These are phyloP conservation scores for Autographa pulchrina DNA, from an alignment of 2,888 invertebrate genomes.

Conservation along the genomic window DNA sequence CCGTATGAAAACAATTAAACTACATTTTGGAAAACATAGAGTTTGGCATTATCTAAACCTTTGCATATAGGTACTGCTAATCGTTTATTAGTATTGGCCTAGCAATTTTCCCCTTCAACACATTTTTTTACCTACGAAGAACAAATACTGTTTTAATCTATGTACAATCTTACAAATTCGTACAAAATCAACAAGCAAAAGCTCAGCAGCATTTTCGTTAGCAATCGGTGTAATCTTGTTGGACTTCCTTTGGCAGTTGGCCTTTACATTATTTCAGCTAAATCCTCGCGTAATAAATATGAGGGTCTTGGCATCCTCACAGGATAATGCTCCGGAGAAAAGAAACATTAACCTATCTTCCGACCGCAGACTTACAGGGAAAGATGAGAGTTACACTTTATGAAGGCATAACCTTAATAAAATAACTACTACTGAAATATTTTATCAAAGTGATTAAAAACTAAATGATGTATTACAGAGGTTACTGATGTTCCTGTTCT, in stretches of 20 bases:
- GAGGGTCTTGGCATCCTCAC: constrained; percentile 44
- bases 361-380: neutral
- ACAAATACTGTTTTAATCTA: neutral
- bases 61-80: neutral
- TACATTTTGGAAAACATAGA: no score
- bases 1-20: no score
- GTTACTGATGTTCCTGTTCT: no score
- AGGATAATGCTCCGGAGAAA: constrained; percentile 31
- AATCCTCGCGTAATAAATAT: constrained; percentile 42
- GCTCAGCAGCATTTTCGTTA: constrained; percentile 21
- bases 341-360: constrained; percentile 22
- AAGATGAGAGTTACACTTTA: neutral
- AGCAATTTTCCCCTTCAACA: no score
- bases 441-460: neutral
- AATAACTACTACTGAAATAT: neutral
- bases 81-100: no score
- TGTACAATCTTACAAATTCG: neutral
- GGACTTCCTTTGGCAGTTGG: constrained; percentile 34
- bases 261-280: constrained; percentile 41
- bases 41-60: neutral
- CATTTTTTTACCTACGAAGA: neutral
- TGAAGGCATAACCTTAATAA: neutral
- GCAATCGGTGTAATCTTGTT: constrained; percentile 8
- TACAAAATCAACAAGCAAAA: neutral
- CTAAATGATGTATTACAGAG: neutral